Base-by-base conservation (phyloP, 2,888 invertebrate genomes). In the Priocnemis perturbator region DNA sequence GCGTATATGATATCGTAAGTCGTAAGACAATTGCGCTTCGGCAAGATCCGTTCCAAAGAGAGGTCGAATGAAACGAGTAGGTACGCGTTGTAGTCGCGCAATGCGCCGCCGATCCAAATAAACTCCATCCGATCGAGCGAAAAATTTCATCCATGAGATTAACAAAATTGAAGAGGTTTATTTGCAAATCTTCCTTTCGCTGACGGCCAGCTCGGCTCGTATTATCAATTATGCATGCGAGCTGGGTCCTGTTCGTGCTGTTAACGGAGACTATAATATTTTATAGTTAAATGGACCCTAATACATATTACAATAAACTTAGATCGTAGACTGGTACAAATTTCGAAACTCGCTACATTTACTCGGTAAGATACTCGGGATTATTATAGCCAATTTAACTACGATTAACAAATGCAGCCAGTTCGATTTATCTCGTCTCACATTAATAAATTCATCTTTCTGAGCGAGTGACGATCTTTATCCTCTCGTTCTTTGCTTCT, bases 261-360 rank as follows among this genome's bases (percentile, higher is more conserved):
- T 50, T 19, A 50, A 50, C 50, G 50, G 19, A 7, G 19, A 50
- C 50, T 50, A 50, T 50, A 17, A 50, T 50, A 50, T 50, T 50
- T 50, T 50, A 50, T 50, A 50, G 50, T 50, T 50, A 50, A 50
- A 50, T 50, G 50, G 50, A 50, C 50, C 50, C 50, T 50, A 50
- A 19, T 19, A 50, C 19, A 50, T 19, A 55, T 55, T 21, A 21
- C 23, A 15, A n/a, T 55, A 55, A 55, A 21, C 23, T 55, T 55
- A 55, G 20, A n/a, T 50, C 50, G n/a, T 50, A 50, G 50, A 50
- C 15, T 17, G 20, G 20, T 50, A 50, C 20, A 50, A 50, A 20
- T 50, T 50, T 50, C 50, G 21, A 20, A 20, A 15, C 23, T 14
- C 20, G 5, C 15, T 23, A 20, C 1, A 11, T 53, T 20, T 53